Percentiles rank a stretch among this genome's conserved stretches.
phyloP scores from a whole-genome alignment of 2,797 vertebrate species.

The Babyrousa celebensis region DNA sequence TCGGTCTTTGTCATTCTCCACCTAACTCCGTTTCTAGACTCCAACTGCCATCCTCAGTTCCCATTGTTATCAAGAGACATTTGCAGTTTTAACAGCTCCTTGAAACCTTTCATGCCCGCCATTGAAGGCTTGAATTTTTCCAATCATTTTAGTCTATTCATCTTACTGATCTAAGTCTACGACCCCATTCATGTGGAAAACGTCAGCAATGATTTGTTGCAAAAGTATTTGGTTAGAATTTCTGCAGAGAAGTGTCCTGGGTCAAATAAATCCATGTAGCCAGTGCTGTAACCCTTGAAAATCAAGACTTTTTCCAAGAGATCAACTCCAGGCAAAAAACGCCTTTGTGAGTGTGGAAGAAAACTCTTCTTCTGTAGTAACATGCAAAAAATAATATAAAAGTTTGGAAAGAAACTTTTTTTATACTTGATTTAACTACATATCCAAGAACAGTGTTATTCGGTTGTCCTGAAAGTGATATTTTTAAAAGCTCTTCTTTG shows the following conservation, averaged over 20 bases:
- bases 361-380: background rate
- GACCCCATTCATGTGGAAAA: background rate
- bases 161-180: conserved; percentile 3
- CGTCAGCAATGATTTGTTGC: conserved; percentile 34
- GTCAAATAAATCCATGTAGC: background rate
- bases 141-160: conserved; percentile 6
- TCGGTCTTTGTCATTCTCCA: background rate
- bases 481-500: conserved; percentile 9
- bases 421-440: conserved; percentile 24
- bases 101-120: background rate
- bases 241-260: background rate
- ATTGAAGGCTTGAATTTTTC: background rate
- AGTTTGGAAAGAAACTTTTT: background rate
- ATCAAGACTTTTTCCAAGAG: conserved; percentile 1
- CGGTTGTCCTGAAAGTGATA: background rate
- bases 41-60: background rate
- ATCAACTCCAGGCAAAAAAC: background rate
- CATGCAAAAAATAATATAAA: conserved; percentile 66
- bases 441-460: conserved; percentile 2
- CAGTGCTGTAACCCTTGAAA: background rate
- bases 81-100: background rate
- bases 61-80: background rate
- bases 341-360: background rate
- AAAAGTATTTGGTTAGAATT: background rate
- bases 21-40: background rate